Base-by-base conservation (phyloP, 2,113 vertebrate species). In the Typhlomys cinereus region DNA sequence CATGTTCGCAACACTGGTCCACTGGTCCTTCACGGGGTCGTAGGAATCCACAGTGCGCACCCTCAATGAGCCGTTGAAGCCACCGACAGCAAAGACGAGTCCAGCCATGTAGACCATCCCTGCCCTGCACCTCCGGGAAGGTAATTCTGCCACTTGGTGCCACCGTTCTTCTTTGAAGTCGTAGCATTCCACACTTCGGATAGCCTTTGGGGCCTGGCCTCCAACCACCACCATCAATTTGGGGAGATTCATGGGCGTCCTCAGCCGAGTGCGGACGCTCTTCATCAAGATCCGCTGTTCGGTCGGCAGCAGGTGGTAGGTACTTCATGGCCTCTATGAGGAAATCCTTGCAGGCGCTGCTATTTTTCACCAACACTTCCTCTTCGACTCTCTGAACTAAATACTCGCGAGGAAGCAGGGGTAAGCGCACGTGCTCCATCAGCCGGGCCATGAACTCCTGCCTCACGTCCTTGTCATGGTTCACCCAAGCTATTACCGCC, bases 291-390 rank as follows among this genome's bases (percentile, higher is more conserved):
- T 97, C 54, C 99, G 98, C 95, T 99, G 99, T 94, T 99, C 99
- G 2, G 98, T 98, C 0, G 99, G 99, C 92, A 99, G 98, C 95
- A 99, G 97, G 96, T 99, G 99, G 91, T 99, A 99, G 93, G 99
- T 99, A 99, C 97, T 99, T 99, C 99, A 99, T 99, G 93, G 99
- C 99, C 98, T 99, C 99, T 41, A 99, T 99, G 98, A 99, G 99
- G 98, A 99, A 99, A 98, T 99, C 99, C 98, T 99, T 99, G 97
- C 99, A 99, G 27, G 99, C 99, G 54, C 99, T 99, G 98, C 99
- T 99, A 71, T 99, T 99, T 97, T 99, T 99, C 62, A 99, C 99
- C 96, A 99, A 14, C 3, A 98, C 98, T 97, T 99, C 99, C 93
- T 99, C 99, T 98, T 99, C 99, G 75, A 99, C 99, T 82, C 99